Evolutionary conservation across 2,797 vertebrate species (phyloP), one percentile per base, ranked within the genome.

Genomic region (Diplodus puntazzo): DNA sequence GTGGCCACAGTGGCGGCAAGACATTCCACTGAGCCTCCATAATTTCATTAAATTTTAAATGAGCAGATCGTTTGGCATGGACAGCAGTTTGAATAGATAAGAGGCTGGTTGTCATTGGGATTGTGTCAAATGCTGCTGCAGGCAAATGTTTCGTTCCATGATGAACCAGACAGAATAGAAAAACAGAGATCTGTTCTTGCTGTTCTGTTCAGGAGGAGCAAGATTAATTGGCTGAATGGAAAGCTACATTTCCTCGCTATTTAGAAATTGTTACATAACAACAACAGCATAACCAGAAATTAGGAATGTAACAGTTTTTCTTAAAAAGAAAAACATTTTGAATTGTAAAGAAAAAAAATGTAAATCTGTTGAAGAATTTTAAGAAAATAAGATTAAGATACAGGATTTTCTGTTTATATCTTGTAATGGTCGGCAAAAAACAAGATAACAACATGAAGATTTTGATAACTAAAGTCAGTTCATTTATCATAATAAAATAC

Each of bases 11-110:
- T 20, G 21, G 43, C 46, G 25, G 20, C 39, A 48, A 65, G 70
- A 39, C 60, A 4, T 73, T 71, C 58, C 64, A 13, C 81, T 3
- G 52, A 82, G 83, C 54, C 62, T 18, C 4, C 3, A 65, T 82
- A 11, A 86, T 73, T 77, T 80, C 57, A 80, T 87, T 66, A 61
- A 2, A 59, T 60, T 57, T 71, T 11, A 67, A 75, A 84, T 25
- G 42, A 78, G 63, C 54, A 25, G 48, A 75, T 63, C 13, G 55
- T 71, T 77, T 52, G 42, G 45, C 42, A 18, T 9, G 58, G 64
- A 59, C 43, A 10, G 42, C 52, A 46, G 18, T 77, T 57, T 58
- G 60, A 70, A 52, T 17, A 75, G 52, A 82, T 54, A 60, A 83
- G 71, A 78, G 73, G 61, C 59, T 11, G 52, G 17, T 60, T 69